Conservation (phyloP, 2,113 vertebrate species). For the Syngnathoides biaculeatus region DNA sequence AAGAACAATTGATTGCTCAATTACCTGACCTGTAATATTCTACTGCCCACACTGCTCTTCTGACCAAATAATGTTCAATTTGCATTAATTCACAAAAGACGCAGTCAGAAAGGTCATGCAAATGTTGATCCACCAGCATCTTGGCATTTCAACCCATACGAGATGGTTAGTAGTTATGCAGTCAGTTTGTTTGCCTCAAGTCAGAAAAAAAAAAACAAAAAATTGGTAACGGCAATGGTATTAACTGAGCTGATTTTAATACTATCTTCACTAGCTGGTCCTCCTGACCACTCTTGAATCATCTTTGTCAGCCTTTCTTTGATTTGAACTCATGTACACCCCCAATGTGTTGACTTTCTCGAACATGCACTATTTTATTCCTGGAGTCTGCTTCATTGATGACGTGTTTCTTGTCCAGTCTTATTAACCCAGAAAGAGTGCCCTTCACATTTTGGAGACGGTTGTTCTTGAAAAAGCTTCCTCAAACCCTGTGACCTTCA, state of each 20-base stretch:
- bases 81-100: no score
- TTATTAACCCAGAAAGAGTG: constrained; percentile 37
- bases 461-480: constrained; percentile 32
- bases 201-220: neutral
- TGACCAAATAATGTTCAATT: no score
- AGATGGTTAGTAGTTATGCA: neutral
- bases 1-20: no score
- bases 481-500: constrained; percentile 28
- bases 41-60: no score
- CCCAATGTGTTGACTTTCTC: neutral
- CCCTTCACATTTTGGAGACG: constrained; percentile 25
- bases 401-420: constrained; percentile 15
- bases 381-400: neutral
- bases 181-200: constrained; percentile 18
- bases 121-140: no score
- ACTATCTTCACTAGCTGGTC: constrained; percentile 24
- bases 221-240: constrained; percentile 11
- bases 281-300: constrained; percentile 2
- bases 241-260: constrained; percentile 55
- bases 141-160: no score
- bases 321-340: constrained; percentile 18
- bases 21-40: no score
- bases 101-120: no score
- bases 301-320: constrained; percentile 1
- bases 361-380: neutral